Evolutionary conservation across 64 coral and sea anemone species (phyloP).

Genomic region (Dendrophyllia cribrosa): DNA sequence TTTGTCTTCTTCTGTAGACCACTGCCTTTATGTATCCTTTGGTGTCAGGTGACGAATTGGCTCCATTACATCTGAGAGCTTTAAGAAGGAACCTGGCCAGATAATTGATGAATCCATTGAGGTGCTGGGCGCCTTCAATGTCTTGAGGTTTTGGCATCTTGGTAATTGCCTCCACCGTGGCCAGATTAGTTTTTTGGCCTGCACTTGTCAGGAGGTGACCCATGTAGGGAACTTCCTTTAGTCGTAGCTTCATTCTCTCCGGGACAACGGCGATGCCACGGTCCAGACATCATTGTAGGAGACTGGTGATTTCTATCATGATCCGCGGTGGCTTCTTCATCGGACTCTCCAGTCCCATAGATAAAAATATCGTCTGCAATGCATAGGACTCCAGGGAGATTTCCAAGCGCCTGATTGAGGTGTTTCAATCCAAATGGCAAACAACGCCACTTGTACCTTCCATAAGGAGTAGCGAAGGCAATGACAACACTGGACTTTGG

Average conservation of each 20-base stretch:
- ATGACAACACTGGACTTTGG: not conserved
- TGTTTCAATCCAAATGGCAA: not conserved
- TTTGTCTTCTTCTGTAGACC: conserved; percentile 11
- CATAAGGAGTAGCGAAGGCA: not conserved
- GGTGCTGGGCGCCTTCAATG: not conserved
- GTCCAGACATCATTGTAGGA: conserved; percentile 28
- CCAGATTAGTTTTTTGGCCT: conserved; percentile 12
- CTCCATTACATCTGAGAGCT: conserved; percentile 38
- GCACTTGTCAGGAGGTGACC: not conserved
- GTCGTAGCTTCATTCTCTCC: conserved; percentile 20
- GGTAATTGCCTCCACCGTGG: not conserved
- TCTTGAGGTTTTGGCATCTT: conserved; percentile 30
- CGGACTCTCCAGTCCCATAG: not conserved
- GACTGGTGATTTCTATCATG: conserved; percentile 2
- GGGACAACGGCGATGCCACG: not conserved
- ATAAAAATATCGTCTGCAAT: not conserved
- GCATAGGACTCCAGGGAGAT: not conserved
- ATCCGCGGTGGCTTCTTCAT: not conserved
- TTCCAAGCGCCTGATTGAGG: not conserved
- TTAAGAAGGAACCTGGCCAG: conserved; percentile 30
- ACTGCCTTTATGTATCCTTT: conserved; percentile 42
- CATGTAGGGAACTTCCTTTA: conserved; percentile 25
- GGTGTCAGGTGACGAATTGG: conserved; percentile 52
- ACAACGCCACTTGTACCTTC: not conserved
- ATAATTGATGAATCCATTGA: conserved; percentile 39